Conservation (phyloP, 2,113 vertebrate species). For the Ptilorrhoa leucosticta region DNA sequence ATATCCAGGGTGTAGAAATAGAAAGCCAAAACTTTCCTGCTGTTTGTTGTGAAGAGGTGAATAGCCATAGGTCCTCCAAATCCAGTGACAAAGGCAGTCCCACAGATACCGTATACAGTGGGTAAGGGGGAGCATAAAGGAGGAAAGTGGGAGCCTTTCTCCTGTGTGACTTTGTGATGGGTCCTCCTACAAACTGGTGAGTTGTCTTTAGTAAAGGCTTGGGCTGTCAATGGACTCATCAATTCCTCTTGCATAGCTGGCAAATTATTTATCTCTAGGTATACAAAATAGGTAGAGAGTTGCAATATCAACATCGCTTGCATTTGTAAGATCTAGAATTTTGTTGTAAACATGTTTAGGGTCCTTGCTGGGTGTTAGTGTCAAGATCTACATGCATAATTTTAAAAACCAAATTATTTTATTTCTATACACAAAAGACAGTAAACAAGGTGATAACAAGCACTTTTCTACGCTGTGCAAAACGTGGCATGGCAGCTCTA, state of each 20-base stretch:
- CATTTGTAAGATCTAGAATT: neutral
- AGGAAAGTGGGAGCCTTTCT: neutral
- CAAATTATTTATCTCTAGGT: neutral
- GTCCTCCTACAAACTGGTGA: neutral
- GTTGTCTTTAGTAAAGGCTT: neutral
- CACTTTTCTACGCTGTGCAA: neutral
- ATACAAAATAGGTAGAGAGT: neutral
- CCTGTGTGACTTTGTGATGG: neutral
- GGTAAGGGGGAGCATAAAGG: accelerated
- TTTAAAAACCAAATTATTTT: neutral
- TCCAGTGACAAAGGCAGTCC: neutral
- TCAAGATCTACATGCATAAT: neutral
- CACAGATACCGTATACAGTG: neutral
- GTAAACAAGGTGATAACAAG: neutral
- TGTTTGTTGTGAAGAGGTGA: neutral
- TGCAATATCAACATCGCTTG: neutral
- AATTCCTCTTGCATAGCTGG: neutral
- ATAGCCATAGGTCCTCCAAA: neutral
- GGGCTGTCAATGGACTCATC: neutral
- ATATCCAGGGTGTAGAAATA: neutral
- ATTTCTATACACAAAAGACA: neutral
- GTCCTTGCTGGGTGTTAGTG: neutral
- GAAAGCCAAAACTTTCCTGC: neutral
- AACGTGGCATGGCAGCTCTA: accelerated
- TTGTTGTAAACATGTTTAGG: neutral